Percentiles rank a stretch among this genome's conserved stretches.
Evolutionary conservation across 2,113 vertebrate species (phyloP).

Genomic region (Apodemus speciosus): DNA sequence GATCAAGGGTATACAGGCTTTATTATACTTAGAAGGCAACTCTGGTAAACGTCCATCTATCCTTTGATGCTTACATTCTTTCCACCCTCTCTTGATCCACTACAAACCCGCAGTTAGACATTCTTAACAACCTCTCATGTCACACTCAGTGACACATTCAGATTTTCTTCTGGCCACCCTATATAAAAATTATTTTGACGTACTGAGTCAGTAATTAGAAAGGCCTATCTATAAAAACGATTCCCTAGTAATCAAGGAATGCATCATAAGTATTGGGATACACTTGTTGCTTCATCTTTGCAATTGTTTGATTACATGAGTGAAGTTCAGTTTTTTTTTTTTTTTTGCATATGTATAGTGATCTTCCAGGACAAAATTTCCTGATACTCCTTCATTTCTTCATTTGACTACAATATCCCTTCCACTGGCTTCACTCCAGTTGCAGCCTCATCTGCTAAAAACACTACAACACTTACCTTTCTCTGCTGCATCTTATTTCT

Average conservation of each 20-base stretch:
- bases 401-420: accelerated
- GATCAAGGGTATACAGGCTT: neutral
- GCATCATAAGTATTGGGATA: neutral
- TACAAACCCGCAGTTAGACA: neutral
- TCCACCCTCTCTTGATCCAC: neutral
- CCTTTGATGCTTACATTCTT: neutral
- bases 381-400: neutral
- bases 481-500: neutral
- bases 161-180: neutral
- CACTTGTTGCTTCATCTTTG: neutral
- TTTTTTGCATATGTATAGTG: neutral
- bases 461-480: neutral
- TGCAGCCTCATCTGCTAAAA: neutral
- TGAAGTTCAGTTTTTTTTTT: neutral
- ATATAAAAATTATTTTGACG: neutral
- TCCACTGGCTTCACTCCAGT: neutral
- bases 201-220: neutral
- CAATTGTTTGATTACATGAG: neutral
- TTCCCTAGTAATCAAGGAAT: neutral
- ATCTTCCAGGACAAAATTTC: neutral
- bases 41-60: accelerated
- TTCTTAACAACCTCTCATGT: neutral
- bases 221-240: neutral
- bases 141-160: neutral
- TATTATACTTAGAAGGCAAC: neutral